phyloP scores from a whole-genome alignment of 2,888 invertebrate genomes.

The Chirona hameri region DNA sequence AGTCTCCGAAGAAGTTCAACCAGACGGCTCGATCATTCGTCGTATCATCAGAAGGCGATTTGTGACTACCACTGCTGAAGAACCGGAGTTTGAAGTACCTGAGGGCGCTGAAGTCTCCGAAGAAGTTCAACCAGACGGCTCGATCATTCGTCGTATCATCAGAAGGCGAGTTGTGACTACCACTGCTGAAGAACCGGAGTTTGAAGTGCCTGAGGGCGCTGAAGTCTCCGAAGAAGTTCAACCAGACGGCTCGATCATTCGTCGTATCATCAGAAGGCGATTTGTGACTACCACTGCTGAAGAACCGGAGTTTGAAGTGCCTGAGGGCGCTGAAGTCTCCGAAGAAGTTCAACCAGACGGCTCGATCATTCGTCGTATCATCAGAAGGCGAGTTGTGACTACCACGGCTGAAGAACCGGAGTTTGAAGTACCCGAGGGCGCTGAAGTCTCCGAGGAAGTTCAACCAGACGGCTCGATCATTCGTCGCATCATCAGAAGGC shows the following conservation, averaged over 20 bases:
- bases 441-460: not conserved
- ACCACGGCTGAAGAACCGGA: not conserved
- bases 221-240: not conserved
- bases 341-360: conserved; percentile 5
- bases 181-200: not conserved
- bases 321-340: not conserved
- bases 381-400: not conserved
- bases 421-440: not conserved
- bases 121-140: not conserved
- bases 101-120: not conserved
- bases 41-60: not conserved
- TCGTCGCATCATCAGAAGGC: not conserved
- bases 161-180: not conserved
- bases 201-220: not conserved
- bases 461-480: not conserved
- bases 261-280: not conserved
- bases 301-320: not conserved
- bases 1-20: not conserved
- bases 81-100: not conserved
- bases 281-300: not conserved
- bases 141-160: not conserved
- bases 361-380: not conserved
- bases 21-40: not conserved
- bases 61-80: not conserved
- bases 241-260: not conserved